Evolutionary conservation across 2,888 invertebrate species (phyloP).

Genomic region (Thymelicus sylvestris): DNA sequence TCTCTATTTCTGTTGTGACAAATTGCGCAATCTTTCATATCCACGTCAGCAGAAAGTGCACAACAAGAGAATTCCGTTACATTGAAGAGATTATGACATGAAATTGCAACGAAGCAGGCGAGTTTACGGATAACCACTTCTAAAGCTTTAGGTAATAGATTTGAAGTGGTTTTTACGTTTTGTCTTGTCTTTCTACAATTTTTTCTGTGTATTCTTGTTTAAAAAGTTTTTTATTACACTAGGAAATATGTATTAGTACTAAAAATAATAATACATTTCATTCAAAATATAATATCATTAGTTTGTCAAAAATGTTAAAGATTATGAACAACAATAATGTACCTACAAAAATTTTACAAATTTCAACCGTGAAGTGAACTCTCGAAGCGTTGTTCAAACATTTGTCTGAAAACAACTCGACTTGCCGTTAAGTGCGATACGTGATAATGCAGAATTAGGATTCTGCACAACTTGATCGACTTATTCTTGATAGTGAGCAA

Average conservation of each 20-base stretch:
- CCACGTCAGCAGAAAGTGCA: conserved; percentile 34
- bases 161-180: neutral
- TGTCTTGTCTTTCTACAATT: no score
- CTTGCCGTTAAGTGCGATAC: conserved; percentile 29
- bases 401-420: conserved; percentile 35
- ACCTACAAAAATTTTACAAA: neutral
- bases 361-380: conserved; percentile 17
- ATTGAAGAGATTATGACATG: conserved; percentile 37
- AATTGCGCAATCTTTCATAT: conserved; percentile 37
- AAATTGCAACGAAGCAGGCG: conserved; percentile 34
- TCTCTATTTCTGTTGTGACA: conserved; percentile 30
- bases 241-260: no score
- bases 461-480: neutral
- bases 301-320: no score
- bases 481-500: neutral
- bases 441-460: conserved; percentile 17
- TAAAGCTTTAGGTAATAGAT: conserved; percentile 32
- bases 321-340: no score
- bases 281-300: no score
- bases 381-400: conserved; percentile 24
- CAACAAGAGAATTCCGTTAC: conserved; percentile 37
- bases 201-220: no score
- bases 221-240: no score
- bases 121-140: conserved; percentile 31
- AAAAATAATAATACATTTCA: no score